Evolutionary conservation across 1,140 invertebrate genomes (phyloP), one percentile per base, ranked within the genome.

Genomic region (Archegozetes longisetosus): DNA sequence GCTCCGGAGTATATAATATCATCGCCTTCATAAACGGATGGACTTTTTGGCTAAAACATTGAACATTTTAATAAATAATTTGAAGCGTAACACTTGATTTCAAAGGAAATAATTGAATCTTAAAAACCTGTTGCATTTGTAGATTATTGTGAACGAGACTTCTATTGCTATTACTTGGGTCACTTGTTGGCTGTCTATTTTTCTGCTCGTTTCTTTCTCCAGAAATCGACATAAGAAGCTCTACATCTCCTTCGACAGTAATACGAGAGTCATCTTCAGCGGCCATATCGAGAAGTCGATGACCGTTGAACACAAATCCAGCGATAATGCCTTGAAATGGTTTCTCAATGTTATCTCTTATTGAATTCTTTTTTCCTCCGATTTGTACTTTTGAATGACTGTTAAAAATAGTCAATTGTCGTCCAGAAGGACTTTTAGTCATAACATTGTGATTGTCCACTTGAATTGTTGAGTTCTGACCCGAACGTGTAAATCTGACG

Each of bases 381-480:
- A 94, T 79, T 67, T 88, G 84, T 54, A 95, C 83, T 23, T 81
- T 82, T 12, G 87, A 86, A 77, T 93, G 90, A 66, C 83, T 84
- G 74, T 95, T 94, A 75, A 95, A 95, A 23, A 91, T 85, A 51
- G 82, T 84, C 52, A 88, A 78, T 66, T 93, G 88, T 66, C 84
- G 80, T 58, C 88, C 89, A 90, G 71, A 1, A 2, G 88, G 88
- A 69, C 84, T 81, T 64, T 84, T 80, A 0, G 83, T 64, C 24
- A 65, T 22, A 1, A 64, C 61, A 50, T 66, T 65, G 49, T 67
- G 86, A 70, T 92, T 85, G 66, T 97, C 91, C 4, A 97, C 74
- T 72, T 95, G 89, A 22, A 97, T 75, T 0, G 90, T 88, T 4
- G 89, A 84, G 68, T 93, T 90, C 32, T 88, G 82, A 28, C 89